Conservation (phyloP, 2,113 vertebrate genomes). For the Labeo rohita region DNA sequence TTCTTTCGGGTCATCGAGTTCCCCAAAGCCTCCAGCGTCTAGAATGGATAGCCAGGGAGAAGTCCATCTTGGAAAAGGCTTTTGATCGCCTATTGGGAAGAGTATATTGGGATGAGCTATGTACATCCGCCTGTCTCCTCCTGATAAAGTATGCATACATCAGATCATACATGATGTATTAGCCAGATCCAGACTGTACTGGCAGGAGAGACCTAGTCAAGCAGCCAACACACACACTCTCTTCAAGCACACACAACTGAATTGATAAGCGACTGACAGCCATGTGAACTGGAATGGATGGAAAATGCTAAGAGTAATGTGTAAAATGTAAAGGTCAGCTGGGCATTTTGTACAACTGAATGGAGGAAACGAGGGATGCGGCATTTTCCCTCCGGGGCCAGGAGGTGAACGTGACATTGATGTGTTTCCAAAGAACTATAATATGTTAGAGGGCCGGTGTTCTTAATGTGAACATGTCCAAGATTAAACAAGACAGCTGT, state of each 20-base stretch:
- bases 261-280: constrained; percentile 35
- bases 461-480: constrained; percentile 28
- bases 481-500: constrained; percentile 4
- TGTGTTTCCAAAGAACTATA: constrained; percentile 16
- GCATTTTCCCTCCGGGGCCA: constrained; percentile 13
- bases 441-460: not conserved
- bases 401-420: constrained; percentile 14
- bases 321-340: constrained; percentile 49
- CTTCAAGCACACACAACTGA: constrained; percentile 1
- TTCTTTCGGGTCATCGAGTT: not conserved
- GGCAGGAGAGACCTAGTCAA: constrained; percentile 17
- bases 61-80: not conserved
- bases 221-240: not conserved
- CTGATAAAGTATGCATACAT: constrained; percentile 63
- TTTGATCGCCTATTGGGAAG: not conserved
- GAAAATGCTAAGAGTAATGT: constrained; percentile 45
- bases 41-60: not conserved
- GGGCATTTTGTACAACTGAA: constrained; percentile 40
- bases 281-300: constrained; percentile 31
- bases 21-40: not conserved
- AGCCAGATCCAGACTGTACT: constrained; percentile 53
- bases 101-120: constrained; percentile 61
- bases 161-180: constrained; percentile 64
- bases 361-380: constrained; percentile 35
- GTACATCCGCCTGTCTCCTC: constrained; percentile 43